These are phyloP conservation scores for Stichodactyla mertensii DNA, from an alignment of 64 coral and sea anemone species.

Conservation along the genomic window DNA sequence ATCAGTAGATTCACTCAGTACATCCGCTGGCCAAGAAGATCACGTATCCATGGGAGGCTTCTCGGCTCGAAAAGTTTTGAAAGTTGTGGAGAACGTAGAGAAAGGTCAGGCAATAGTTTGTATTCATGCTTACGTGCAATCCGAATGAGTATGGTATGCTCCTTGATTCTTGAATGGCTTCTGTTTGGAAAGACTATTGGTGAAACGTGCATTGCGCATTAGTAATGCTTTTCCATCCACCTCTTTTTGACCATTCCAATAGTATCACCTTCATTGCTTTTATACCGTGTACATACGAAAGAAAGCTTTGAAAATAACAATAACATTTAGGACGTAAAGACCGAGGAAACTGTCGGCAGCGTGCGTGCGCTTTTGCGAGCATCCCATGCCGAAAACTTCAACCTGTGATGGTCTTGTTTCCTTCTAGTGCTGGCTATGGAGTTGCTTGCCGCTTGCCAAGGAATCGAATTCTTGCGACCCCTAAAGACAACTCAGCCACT, in stretches of 20 bases:
- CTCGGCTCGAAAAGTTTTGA: slow-evolving; percentile 75
- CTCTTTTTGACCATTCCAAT: too few relatives aligned
- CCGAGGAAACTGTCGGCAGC: too few relatives aligned
- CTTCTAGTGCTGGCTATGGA: slow-evolving; percentile 88
- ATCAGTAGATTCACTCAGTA: slow-evolving; percentile 83
- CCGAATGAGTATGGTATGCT: background rate
- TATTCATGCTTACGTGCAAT: background rate
- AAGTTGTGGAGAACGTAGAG: slow-evolving; percentile 89
- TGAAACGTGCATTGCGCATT: too few relatives aligned
- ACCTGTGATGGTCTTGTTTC: background rate
- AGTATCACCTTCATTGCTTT: too few relatives aligned
- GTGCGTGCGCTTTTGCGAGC: too few relatives aligned
- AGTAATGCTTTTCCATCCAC: too few relatives aligned
- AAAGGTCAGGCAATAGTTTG: slow-evolving; percentile 47
- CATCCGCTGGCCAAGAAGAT: slow-evolving; percentile 87
- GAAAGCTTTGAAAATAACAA: too few relatives aligned
- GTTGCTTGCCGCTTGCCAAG: slow-evolving; percentile 82
- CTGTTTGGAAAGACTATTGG: too few relatives aligned
- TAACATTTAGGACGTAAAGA: too few relatives aligned
- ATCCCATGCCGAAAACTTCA: background rate
- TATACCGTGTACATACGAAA: too few relatives aligned
- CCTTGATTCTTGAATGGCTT: background rate
- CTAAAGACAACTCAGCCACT: slow-evolving; percentile 86
- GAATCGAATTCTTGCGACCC: slow-evolving; percentile 82
- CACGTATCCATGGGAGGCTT: slow-evolving; percentile 96